A percentile compares a stretch with the other conserved stretches of the same genome.
These are phyloP conservation scores for Fragum fragum DNA, from an alignment of 2,888 invertebrate species.

Conservation along the genomic window DNA sequence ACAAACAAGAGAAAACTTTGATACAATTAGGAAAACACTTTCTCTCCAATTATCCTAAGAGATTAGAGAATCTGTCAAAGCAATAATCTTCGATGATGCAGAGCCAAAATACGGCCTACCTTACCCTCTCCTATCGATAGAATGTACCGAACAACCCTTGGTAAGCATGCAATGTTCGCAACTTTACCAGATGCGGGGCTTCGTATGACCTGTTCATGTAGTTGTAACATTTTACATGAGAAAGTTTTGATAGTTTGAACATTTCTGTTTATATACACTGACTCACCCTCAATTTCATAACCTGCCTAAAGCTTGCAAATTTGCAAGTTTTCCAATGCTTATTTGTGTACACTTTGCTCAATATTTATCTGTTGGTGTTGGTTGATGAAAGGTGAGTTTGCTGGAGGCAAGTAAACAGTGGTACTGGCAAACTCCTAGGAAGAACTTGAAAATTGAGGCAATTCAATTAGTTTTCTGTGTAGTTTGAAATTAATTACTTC, in stretches of 20 bases:
- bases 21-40: constrained; percentile 38
- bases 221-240: constrained; percentile 14
- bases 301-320: neutral
- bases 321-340: no score
- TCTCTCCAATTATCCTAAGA: constrained; percentile 52
- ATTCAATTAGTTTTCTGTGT: no score
- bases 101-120: constrained; percentile 30
- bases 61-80: constrained; percentile 56
- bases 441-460: no score
- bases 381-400: no score
- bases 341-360: no score
- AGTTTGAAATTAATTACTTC: no score
- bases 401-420: no score
- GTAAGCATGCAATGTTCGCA: neutral
- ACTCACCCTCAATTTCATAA: neutral
- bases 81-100: constrained; percentile 42
- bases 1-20: constrained; percentile 40
- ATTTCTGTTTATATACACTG: constrained; percentile 12
- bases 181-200: constrained; percentile 10
- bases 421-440: no score
- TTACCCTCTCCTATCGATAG: constrained; percentile 1
- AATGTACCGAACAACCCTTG: constrained; percentile 13
- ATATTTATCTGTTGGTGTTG: no score
- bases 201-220: neutral
- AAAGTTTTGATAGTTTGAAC: neutral